Evolutionary conservation across 2,888 invertebrate genomes (phyloP).

Genomic region (Hetaerina titia): DNA sequence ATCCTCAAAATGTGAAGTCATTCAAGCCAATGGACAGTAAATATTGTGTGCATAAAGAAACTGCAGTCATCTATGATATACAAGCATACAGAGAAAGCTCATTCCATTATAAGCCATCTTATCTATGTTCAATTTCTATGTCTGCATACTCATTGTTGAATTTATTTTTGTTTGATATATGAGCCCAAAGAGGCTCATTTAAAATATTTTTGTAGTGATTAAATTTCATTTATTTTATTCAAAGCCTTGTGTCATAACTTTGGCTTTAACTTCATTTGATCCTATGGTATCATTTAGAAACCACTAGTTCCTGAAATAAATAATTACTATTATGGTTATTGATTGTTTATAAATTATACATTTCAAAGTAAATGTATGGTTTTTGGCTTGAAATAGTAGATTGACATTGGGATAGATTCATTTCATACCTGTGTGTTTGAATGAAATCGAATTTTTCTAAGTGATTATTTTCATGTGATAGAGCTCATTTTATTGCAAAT

Average conservation of each 20-base stretch:
- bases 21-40: slow-evolving; percentile 42
- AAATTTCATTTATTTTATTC: neutral
- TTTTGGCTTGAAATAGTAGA: slow-evolving; percentile 54
- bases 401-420: slow-evolving; percentile 20
- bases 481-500: slow-evolving; percentile 53
- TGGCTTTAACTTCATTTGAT: slow-evolving; percentile 63
- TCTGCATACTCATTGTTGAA: slow-evolving; percentile 15
- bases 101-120: slow-evolving; percentile 51
- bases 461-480: slow-evolving; percentile 64
- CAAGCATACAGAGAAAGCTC: neutral
- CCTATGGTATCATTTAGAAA: slow-evolving; percentile 64
- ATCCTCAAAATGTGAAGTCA: slow-evolving; percentile 42
- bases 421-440: slow-evolving; percentile 57
- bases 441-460: slow-evolving; percentile 55
- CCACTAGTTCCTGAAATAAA: slow-evolving; percentile 50
- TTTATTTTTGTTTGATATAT: slow-evolving; percentile 23
- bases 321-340: neutral
- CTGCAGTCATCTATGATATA: slow-evolving; percentile 15
- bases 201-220: slow-evolving; percentile 25
- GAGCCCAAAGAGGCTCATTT: neutral
- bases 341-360: slow-evolving; percentile 37
- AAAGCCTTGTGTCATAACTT: slow-evolving; percentile 29
- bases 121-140: slow-evolving; percentile 27
- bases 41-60: slow-evolving; percentile 55
- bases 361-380: slow-evolving; percentile 42